phyloP scores from a whole-genome alignment of 2,888 invertebrate species.

The Diplolepis rosae region DNA sequence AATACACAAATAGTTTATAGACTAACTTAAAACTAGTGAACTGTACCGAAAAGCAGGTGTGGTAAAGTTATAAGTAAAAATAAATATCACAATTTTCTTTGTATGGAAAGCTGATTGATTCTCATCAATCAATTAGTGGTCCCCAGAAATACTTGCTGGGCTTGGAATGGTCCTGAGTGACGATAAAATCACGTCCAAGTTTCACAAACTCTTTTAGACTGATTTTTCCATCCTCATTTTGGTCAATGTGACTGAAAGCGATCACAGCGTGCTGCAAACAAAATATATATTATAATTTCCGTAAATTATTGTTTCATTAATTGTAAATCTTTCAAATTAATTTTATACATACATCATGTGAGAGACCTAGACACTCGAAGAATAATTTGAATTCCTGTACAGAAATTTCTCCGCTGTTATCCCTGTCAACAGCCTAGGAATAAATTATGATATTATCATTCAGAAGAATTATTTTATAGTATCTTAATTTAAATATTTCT shows the following conservation, averaged over 20 bases:
- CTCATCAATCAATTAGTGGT: slow-evolving; percentile 78
- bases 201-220: slow-evolving; percentile 86
- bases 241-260: slow-evolving; percentile 86
- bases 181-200: slow-evolving; percentile 87
- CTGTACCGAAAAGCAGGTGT: neutral
- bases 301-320: neutral
- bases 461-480: neutral
- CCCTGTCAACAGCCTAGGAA: slow-evolving; percentile 86
- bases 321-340: neutral
- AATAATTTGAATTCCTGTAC: slow-evolving; percentile 89
- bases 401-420: slow-evolving; percentile 85
- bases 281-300: neutral
- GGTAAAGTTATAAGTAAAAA: slow-evolving; percentile 26
- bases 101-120: neutral
- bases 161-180: slow-evolving; percentile 83
- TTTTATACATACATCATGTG: slow-evolving; percentile 76
- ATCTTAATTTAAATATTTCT: neutral
- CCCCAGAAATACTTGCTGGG: slow-evolving; percentile 93
- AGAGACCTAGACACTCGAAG: slow-evolving; percentile 85
- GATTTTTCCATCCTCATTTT: slow-evolving; percentile 85
- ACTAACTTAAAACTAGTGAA: slow-evolving; percentile 21
- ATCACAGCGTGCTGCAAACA: slow-evolving; percentile 79
- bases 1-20: slow-evolving; percentile 3
- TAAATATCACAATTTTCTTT: slow-evolving; percentile 32
- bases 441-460: slow-evolving; percentile 37